Conservation (phyloP, 2,113 vertebrate species). For the Sturnus vulgaris region DNA sequence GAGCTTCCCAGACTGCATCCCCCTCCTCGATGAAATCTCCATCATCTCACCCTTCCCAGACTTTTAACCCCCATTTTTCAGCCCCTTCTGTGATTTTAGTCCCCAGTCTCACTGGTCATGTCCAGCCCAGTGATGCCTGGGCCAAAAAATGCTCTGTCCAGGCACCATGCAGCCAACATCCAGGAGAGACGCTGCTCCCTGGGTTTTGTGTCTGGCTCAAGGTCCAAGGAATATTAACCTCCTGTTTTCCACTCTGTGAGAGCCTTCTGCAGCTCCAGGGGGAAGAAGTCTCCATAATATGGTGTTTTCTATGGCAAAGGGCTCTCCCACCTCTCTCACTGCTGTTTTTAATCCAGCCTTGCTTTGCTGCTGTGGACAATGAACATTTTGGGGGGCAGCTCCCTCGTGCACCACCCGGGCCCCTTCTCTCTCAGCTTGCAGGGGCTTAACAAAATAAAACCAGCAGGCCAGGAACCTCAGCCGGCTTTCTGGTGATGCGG, state of each 20-base stretch:
- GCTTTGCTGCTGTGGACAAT: neutral
- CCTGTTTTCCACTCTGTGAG: accelerated
- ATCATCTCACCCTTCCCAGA: neutral
- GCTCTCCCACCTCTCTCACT: neutral
- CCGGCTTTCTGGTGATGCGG: accelerated
- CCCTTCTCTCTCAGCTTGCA: neutral
- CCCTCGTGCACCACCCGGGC: accelerated
- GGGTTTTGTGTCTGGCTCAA: neutral
- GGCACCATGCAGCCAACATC: accelerated
- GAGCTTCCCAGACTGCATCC: neutral
- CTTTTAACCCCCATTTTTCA: neutral
- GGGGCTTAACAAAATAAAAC: neutral
- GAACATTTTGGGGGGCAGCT: neutral
- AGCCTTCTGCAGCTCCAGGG: neutral
- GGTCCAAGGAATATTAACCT: neutral
- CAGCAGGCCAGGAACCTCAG: neutral
- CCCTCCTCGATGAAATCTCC: neutral
- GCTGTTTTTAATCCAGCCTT: neutral
- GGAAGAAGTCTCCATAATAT: accelerated
- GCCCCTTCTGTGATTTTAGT: neutral
- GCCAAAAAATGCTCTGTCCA: neutral
- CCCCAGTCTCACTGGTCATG: too few species aligned
- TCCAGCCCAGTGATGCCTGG: neutral
- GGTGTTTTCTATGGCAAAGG: neutral
- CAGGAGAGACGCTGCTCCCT: neutral